phyloP scores from a whole-genome alignment of 2,888 invertebrate species.

The Xylota sylvarum region DNA sequence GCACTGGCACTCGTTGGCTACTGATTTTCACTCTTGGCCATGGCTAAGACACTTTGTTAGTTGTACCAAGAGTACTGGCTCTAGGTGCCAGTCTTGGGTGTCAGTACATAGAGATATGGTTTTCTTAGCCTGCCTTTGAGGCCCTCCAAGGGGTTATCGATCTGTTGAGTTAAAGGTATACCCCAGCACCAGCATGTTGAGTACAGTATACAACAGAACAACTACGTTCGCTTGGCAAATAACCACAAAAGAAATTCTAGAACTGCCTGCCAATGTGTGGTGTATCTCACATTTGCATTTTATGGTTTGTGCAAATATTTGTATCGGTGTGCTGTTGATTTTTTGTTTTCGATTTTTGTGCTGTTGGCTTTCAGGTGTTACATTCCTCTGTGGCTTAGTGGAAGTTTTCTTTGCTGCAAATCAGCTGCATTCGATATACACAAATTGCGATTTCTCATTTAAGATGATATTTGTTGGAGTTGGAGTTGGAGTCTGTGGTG shows the following conservation, averaged over 20 bases:
- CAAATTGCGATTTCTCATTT: slow-evolving; percentile 27
- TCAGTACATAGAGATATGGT: slow-evolving; percentile 75
- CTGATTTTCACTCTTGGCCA: slow-evolving; percentile 75
- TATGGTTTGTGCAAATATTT: slow-evolving; percentile 77
- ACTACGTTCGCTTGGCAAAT: slow-evolving; percentile 58
- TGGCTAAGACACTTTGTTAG: slow-evolving; percentile 68
- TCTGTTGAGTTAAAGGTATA: slow-evolving; percentile 57
- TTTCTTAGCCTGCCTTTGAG: slow-evolving; percentile 55
- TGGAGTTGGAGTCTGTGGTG: slow-evolving; percentile 19
- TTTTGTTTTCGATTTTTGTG: slow-evolving; percentile 3
- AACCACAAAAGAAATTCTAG: slow-evolving; percentile 74
- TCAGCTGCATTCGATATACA: slow-evolving; percentile 49
- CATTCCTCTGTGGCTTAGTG: slow-evolving; percentile 65
- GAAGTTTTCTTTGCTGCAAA: slow-evolving; percentile 27
- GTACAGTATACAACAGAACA: slow-evolving; percentile 21
- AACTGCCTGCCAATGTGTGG: slow-evolving; percentile 52
- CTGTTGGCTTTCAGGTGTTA: slow-evolving; percentile 72
- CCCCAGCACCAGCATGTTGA: slow-evolving; percentile 33
- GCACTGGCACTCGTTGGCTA: slow-evolving; percentile 75
- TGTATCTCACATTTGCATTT: slow-evolving; percentile 76
- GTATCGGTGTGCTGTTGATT: slow-evolving; percentile 37
- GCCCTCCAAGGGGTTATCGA: slow-evolving; percentile 75
- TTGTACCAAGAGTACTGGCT: slow-evolving; percentile 32
- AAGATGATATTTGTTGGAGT: slow-evolving; percentile 29
- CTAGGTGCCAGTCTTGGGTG: slow-evolving; percentile 70